These are phyloP conservation scores for Serilophus lunatus DNA, from an alignment of 2,113 vertebrate genomes.

Conservation along the genomic window DNA sequence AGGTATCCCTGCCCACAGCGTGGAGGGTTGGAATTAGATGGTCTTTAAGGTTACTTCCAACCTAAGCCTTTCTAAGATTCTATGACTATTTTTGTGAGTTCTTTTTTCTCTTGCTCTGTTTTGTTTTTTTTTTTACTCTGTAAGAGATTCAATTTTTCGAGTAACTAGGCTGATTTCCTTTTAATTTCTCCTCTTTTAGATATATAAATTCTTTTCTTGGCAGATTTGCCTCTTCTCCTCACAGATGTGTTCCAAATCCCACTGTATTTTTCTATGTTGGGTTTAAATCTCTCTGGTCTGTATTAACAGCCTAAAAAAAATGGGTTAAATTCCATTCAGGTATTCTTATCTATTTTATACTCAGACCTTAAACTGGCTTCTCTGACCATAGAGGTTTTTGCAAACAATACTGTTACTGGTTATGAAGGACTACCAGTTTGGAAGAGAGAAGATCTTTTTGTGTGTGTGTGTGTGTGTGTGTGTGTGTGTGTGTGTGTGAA, in stretches of 20 bases:
- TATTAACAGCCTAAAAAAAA: background rate
- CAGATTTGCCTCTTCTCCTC: background rate
- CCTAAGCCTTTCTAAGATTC: background rate
- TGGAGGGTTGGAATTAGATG: background rate
- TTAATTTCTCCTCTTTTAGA: background rate
- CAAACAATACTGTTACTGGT: background rate
- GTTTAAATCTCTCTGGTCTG: background rate
- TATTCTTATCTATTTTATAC: background rate
- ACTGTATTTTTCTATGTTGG: background rate
- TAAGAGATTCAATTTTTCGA: background rate
- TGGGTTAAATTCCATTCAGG: background rate
- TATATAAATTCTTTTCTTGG: background rate
- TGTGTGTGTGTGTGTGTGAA: no score
- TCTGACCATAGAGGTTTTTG: background rate
- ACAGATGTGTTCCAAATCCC: background rate
- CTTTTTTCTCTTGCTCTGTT: background rate
- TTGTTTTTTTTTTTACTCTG: background rate
- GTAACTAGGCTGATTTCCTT: background rate
- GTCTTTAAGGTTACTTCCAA: background rate
- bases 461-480: no score
- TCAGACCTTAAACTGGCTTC: background rate
- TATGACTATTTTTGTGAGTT: background rate
- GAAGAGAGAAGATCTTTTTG: background rate
- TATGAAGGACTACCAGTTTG: background rate
- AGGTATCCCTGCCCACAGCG: background rate